Base-by-base conservation (phyloP, 2,888 invertebrate genomes). In the Rambutsinella grinnellia region DNA sequence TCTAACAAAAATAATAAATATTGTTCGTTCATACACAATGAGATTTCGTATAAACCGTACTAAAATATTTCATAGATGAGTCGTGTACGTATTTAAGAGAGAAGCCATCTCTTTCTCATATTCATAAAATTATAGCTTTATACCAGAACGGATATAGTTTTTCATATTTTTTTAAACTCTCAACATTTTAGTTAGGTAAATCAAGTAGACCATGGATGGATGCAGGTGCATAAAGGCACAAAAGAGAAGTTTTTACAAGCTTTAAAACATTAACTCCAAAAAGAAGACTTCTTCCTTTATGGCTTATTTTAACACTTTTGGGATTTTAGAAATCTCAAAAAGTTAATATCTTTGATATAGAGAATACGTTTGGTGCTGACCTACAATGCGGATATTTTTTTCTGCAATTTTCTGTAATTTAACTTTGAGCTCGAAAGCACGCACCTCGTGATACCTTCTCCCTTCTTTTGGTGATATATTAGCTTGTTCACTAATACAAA, bases 141-240 rank as follows among this genome's bases (percentile, higher is more conserved):
- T 60, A 69, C 60, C 69, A 69, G 69, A 69, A 69, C 69, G 53
- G 60, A 68, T 68, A 36, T 5, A 8, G 36, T 8, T 58, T 51
- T 65, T 68, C 60, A 28, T 21, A n/a, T n/a, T 21, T 46, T 46
- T 21, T 46, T 8, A 36, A 36, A 36, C 13, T 13, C 36, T 36
- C 36, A 36, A 36, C 6, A 13, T 36, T 8, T 36, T 13, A 28
- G 23, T 54, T 24, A 56, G 69, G 24, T 53, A 69, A 69, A 69
- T 69, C 60, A 69, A 69, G 69, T 69, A 69, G 69, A 60, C 69
- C 69, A 69, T 69, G 69, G 51, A 69, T 60, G 36, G 15, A 23
- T 66, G 46, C 58, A 44, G 26, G n/a, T n/a, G n/a, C n/a, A n/a
- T n/a, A n/a, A n/a, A n/a, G n/a, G n/a, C n/a, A n/a, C n/a, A n/a